Evolutionary conservation across 2,888 invertebrate species (phyloP), one percentile per base, ranked within the genome.

Genomic region (Oasisia sp.): DNA sequence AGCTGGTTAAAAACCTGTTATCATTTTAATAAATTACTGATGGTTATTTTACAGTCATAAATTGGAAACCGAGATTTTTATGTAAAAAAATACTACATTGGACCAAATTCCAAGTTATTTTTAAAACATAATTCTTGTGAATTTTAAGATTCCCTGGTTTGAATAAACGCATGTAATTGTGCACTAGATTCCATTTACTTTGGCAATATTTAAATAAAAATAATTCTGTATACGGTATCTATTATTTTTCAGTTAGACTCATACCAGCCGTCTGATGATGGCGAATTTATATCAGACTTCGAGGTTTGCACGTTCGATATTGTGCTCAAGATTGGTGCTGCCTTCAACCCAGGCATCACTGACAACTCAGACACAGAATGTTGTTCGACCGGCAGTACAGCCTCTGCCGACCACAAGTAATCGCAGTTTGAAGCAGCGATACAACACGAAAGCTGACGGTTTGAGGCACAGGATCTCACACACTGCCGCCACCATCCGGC

Each of bases 241-340:
- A 4, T 74, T 7, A 19, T 74, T 74, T 74, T 74, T 74, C n/a
- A 7, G 74, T 19, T 74, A 74, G 74, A 74, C 27, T 74, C 74
- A 74, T 27, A 74, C 74, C 0, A 7, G 74, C 74, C 19, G 7
- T n/a, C 74, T 27, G 74, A 74, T n/a, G n/a, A 74, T 74, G 74
- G 74, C 74, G 5, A 74, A 74, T 74, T 74, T 74, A 74, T 74
- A 74, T 74, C 74, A 74, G 74, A 74, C 74, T 74, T 74, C 74
- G 74, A 74, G 27, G 74, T 74, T 74, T 74, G 74, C 74, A 74
- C 74, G 74, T 74, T 74, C 74, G n/a, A 8, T 74, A 74, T 74
- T 74, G 7, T 74, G 74, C 74, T 74, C 74, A 74, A 74, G 74
- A 74, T 27, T 74, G 74, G 74, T 74, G 8, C 74, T 74, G 27